A percentile compares a stretch with the other conserved stretches of the same genome.
Conservation (phyloP, 2,888 invertebrate genomes). For the Tupiocoris notatus region DNA sequence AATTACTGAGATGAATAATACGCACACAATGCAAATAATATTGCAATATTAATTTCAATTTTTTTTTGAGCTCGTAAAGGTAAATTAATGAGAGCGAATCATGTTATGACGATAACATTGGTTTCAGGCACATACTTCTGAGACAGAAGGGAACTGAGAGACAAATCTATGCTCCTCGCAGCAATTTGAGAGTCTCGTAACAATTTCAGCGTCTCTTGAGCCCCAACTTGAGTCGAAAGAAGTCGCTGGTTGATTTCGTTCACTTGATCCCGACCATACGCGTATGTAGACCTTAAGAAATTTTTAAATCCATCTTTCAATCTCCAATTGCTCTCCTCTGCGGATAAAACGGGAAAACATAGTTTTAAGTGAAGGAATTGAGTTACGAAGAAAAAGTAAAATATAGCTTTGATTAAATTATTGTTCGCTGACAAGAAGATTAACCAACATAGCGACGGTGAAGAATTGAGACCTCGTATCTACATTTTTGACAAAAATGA, state of each 20-base stretch:
- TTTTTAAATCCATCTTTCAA: conserved; percentile 38
- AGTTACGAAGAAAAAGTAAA: too few species aligned
- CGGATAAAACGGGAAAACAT: too few species aligned
- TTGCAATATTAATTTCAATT: too few species aligned
- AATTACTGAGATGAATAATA: too few species aligned
- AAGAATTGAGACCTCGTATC: too few species aligned
- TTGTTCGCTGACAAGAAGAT: neutral
- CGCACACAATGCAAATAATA: too few species aligned
- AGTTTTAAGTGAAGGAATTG: too few species aligned
- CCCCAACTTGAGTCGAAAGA: conserved; percentile 41
- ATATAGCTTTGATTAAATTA: neutral
- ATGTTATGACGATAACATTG: conserved; percentile 25
- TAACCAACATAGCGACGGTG: too few species aligned
- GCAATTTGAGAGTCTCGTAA: conserved; percentile 14
- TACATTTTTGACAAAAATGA: too few species aligned
- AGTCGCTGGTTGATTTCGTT: conserved; percentile 45
- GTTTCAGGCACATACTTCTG: conserved; percentile 32
- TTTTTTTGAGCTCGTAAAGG: too few species aligned
- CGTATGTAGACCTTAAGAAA: conserved; percentile 15
- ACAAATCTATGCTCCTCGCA: conserved; percentile 9
- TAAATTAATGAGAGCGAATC: too few species aligned
- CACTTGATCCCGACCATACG: conserved; percentile 26
- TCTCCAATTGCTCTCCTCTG: conserved; percentile 45
- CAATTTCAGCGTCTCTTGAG: conserved; percentile 41
- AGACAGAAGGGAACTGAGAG: conserved; percentile 22